Conservation (phyloP, 2,113 vertebrate species). For the Pandion haliaetus region DNA sequence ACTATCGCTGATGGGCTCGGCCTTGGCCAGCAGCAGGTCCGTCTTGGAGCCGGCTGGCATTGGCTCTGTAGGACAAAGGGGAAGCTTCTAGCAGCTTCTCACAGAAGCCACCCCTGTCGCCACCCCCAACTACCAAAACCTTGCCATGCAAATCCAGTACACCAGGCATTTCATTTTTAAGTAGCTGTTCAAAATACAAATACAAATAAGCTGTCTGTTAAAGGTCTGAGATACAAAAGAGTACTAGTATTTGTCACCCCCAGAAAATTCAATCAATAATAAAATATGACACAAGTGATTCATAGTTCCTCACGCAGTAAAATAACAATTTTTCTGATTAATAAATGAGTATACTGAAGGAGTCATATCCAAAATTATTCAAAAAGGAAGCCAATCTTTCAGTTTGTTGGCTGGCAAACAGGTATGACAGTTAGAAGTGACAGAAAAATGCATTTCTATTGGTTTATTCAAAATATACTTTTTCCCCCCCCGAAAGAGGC, state of each 20-base stretch:
- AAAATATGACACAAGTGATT: neutral
- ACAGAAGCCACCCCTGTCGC: neutral
- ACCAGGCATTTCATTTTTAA: neutral
- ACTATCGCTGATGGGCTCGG: rapidly evolving
- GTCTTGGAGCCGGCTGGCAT: neutral
- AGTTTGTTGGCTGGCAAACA: neutral
- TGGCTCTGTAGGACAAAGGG: rapidly evolving
- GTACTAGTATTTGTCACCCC: neutral
- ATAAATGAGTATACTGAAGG: neutral
- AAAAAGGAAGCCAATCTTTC: neutral
- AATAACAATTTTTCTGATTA: neutral
- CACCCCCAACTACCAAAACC: neutral
- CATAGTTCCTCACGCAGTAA: neutral
- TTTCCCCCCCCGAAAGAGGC: no score
- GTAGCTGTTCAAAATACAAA: neutral
- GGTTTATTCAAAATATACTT: neutral
- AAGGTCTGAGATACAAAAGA: neutral
- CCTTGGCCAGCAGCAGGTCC: rapidly evolving
- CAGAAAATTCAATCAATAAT: neutral
- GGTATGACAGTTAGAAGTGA: neutral
- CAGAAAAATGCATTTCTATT: neutral
- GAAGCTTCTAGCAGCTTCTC: neutral
- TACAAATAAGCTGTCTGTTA: neutral
- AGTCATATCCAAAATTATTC: neutral
- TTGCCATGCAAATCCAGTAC: neutral